These are phyloP conservation scores for Clistopyga incitator DNA, from an alignment of 2,888 invertebrate species.

Conservation along the genomic window DNA sequence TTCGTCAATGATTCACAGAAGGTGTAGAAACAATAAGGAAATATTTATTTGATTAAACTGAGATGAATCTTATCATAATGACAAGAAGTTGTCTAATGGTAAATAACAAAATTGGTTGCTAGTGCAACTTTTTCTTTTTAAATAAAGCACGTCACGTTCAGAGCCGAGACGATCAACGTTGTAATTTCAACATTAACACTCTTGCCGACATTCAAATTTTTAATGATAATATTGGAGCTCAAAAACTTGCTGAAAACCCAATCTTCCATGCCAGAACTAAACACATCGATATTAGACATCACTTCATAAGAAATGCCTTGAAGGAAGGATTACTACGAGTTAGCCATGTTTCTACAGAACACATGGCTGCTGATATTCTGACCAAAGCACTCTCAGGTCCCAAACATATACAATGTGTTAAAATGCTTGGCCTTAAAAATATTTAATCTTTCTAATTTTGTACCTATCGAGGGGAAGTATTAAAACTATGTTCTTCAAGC, in stretches of 20 bases:
- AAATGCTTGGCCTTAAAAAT: slow-evolving; percentile 11
- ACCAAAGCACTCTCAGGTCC: slow-evolving; percentile 80
- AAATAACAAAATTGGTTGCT: no score
- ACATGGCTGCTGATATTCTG: slow-evolving; percentile 51
- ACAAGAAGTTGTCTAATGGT: no score
- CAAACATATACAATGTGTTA: slow-evolving; percentile 11
- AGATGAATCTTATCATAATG: no score
- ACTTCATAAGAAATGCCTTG: slow-evolving; percentile 59
- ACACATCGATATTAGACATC: slow-evolving; percentile 61
- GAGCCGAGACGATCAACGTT: no score
- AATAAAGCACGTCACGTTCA: no score
- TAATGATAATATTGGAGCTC: slow-evolving; percentile 63
- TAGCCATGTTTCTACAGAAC: slow-evolving; percentile 34
- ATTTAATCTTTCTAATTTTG: not conserved
- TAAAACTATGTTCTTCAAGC: slow-evolving; percentile 14
- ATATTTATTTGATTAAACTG: no score
- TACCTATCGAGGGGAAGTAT: slow-evolving; percentile 39
- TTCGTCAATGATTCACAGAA: no score
- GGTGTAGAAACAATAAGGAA: no score
- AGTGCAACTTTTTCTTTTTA: no score
- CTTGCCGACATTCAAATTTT: slow-evolving; percentile 40
- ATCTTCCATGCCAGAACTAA: slow-evolving; percentile 46
- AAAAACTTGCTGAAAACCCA: slow-evolving; percentile 46
- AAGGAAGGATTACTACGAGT: slow-evolving; percentile 36
- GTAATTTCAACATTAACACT: not conserved